Conservation (phyloP, 2,797 vertebrate species). For the Tokudaia muenninki region DNA sequence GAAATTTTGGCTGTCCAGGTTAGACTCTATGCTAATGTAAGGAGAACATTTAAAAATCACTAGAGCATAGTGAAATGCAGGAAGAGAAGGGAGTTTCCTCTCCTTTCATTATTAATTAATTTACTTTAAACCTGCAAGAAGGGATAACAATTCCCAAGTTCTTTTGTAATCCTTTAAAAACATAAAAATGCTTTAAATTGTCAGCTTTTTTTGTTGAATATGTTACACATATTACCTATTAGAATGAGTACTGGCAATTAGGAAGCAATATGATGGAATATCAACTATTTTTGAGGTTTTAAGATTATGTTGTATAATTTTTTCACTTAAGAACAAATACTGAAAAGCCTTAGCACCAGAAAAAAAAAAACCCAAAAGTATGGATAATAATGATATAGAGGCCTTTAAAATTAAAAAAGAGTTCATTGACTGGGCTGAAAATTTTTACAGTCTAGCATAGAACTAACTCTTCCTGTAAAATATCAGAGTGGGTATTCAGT, state of each 20-base stretch:
- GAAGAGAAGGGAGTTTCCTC: background rate
- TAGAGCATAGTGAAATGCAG: background rate
- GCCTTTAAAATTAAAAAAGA: background rate
- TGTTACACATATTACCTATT: background rate
- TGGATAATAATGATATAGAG: too few species aligned
- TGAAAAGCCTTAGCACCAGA: background rate
- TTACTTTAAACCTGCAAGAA: background rate
- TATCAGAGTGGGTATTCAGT: background rate
- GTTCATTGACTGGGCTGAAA: accelerated
- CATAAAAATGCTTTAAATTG: background rate
- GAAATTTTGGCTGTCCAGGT: background rate
- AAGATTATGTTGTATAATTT: background rate
- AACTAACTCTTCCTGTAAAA: background rate
- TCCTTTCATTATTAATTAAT: background rate
- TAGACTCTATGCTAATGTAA: background rate
- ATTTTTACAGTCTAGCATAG: background rate
- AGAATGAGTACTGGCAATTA: background rate
- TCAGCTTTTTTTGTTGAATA: background rate
- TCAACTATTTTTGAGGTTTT: background rate
- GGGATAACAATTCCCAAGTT: background rate
- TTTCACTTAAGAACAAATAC: background rate
- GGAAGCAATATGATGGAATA: background rate
- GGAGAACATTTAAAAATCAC: background rate
- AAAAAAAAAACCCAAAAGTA: background rate
- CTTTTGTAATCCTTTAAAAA: background rate